Percentiles rank a stretch among this genome's conserved stretches.
Evolutionary conservation across 2,888 invertebrate species (phyloP).

Genomic region (Elaeidobius kamerunicus): DNA sequence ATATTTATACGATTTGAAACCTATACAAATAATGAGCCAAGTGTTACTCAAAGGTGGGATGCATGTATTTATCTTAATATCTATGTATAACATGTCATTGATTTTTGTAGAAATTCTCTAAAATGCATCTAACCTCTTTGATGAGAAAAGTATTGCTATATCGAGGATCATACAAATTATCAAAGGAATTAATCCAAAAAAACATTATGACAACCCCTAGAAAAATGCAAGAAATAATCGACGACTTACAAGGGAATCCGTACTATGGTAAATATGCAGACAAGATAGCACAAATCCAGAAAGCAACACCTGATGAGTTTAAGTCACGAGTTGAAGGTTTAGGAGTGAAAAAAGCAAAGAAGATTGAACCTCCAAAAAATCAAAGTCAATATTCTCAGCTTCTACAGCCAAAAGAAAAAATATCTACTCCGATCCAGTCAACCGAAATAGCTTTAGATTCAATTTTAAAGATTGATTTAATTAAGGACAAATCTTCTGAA

Average conservation of each 20-base stretch:
- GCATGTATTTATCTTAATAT: not conserved
- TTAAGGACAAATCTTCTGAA: constrained; percentile 64
- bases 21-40: too few relatives aligned
- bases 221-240: constrained; percentile 53
- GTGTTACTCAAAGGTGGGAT: too few relatives aligned
- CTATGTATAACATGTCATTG: not conserved
- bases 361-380: constrained; percentile 50
- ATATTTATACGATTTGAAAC: too few relatives aligned
- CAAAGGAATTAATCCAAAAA: constrained; percentile 31
- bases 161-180: constrained; percentile 33
- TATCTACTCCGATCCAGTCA: constrained; percentile 33
- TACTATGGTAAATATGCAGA: constrained; percentile 78
- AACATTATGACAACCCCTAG: constrained; percentile 48
- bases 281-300: constrained; percentile 70
- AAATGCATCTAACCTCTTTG: constrained; percentile 37
- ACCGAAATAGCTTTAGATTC: constrained; percentile 57
- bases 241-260: constrained; percentile 65
- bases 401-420: constrained; percentile 59
- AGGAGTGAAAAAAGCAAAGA: constrained; percentile 48
- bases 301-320: constrained; percentile 75
- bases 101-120: constrained; percentile 1
- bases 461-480: constrained; percentile 75
- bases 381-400: constrained; percentile 60
- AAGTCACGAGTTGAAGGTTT: constrained; percentile 59
- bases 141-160: constrained; percentile 35